Percentiles rank a stretch among this genome's conserved stretches.
Conservation (phyloP, 2,797 vertebrate species). For the Heteromormyrus szaboi region DNA sequence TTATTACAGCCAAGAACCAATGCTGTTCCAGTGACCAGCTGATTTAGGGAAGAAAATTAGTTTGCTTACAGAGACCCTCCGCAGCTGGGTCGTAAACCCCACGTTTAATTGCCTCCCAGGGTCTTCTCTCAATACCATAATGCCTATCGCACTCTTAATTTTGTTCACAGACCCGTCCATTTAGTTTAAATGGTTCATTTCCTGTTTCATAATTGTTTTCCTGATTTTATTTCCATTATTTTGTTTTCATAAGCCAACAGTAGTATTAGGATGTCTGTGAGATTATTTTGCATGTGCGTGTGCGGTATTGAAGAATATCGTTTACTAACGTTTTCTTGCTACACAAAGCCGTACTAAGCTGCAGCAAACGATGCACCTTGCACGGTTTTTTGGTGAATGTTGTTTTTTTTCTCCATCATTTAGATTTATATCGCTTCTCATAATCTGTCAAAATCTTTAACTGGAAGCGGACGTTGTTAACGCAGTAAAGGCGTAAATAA, state of each 20-base stretch:
- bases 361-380: neutral
- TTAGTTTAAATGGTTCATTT: neutral
- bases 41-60: neutral
- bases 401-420: neutral
- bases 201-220: neutral
- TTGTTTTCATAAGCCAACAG: neutral
- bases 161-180: neutral
- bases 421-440: neutral
- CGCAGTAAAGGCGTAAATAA: neutral
- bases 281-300: neutral
- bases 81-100: neutral
- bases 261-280: neutral
- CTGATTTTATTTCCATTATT: neutral
- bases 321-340: neutral
- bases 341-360: neutral
- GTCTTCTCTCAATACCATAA: neutral
- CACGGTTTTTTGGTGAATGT: neutral
- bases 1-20: constrained; percentile 1
- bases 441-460: neutral
- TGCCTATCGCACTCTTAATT: neutral
- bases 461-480: neutral
- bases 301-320: neutral
- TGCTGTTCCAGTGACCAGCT: neutral
- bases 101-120: neutral
- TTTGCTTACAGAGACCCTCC: neutral